Evolutionary conservation across 2,797 vertebrate genomes (phyloP).

Genomic region (Menidia menidia): DNA sequence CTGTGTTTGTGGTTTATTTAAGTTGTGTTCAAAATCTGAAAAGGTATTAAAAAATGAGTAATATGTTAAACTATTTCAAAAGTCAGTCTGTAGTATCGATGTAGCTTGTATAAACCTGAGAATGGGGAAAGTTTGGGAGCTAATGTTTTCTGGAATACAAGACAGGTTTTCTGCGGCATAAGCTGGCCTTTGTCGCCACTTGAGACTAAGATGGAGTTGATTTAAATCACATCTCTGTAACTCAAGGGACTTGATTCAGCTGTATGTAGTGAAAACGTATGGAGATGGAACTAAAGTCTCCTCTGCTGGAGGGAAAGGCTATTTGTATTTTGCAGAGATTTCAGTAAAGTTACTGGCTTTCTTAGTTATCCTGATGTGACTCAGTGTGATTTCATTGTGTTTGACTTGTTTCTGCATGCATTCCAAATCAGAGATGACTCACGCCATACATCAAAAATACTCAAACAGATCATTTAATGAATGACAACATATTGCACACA

Average conservation of each 20-base stretch:
- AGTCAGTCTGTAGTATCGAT: constrained; percentile 89
- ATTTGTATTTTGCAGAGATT: constrained; percentile 99
- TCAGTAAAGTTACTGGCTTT: constrained; percentile 99
- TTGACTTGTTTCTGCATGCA: constrained; percentile 66
- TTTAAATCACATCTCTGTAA: constrained; percentile 97
- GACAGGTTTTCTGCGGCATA: constrained; percentile 98
- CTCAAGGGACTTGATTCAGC: constrained; percentile 98
- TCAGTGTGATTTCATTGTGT: constrained; percentile 84
- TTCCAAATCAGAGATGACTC: constrained; percentile 4
- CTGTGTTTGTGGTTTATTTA: constrained; percentile 91
- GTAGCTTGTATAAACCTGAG: constrained; percentile 92
- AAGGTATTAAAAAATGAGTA: constrained; percentile 52
- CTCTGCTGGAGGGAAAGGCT: constrained; percentile 94
- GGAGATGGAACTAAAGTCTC: constrained; percentile 92
- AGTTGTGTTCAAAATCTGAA: constrained; percentile 68
- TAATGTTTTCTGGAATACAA: constrained; percentile 82
- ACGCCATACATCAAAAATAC: too few species aligned
- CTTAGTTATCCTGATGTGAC: constrained; percentile 91
- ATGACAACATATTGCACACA: background rate
- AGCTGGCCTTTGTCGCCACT: constrained; percentile 99
- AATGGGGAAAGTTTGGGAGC: constrained; percentile 89
- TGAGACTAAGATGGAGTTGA: constrained; percentile 96
- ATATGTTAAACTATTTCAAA: constrained; percentile 76
- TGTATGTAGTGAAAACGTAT: constrained; percentile 94
- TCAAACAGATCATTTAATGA: too few species aligned